Percentiles rank a stretch among this genome's conserved stretches.
Conservation (phyloP, 2,888 invertebrate genomes). For the Autographa gamma region DNA sequence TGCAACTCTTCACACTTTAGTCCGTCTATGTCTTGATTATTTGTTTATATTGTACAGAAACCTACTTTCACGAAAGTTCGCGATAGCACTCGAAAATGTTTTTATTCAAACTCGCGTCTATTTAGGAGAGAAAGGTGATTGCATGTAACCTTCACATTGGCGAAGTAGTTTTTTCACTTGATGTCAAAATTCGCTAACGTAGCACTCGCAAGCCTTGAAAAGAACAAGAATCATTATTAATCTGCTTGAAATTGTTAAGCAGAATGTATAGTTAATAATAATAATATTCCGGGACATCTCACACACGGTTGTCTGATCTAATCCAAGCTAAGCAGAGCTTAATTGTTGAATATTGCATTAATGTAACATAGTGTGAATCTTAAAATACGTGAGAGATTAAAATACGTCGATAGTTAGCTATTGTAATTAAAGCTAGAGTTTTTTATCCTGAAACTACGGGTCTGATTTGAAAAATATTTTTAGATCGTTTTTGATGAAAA, state of each 20-base stretch:
- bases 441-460: too few relatives aligned
- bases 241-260: neutral
- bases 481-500: too few relatives aligned
- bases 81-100: constrained; percentile 2
- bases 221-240: too few relatives aligned
- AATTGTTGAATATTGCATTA: neutral
- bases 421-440: too few relatives aligned
- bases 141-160: neutral
- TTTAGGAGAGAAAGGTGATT: constrained; percentile 1
- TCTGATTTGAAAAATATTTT: too few relatives aligned
- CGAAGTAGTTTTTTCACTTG: neutral
- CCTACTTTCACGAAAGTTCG: constrained; percentile 1
- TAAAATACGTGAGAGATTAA: too few relatives aligned
- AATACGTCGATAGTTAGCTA: too few relatives aligned
- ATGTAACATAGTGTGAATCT: neutral
- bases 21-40: neutral
- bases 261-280: too few relatives aligned
- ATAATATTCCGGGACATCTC: too few relatives aligned
- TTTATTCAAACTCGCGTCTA: neutral
- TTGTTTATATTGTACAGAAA: neutral
- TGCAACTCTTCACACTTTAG: neutral
- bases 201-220: neutral
- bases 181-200: neutral
- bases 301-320: too few relatives aligned
- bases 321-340: too few relatives aligned